Evolutionary conservation across 2,888 invertebrate genomes (phyloP), one percentile per base, ranked within the genome.

Genomic region (Aporophyla lueneburgensis): DNA sequence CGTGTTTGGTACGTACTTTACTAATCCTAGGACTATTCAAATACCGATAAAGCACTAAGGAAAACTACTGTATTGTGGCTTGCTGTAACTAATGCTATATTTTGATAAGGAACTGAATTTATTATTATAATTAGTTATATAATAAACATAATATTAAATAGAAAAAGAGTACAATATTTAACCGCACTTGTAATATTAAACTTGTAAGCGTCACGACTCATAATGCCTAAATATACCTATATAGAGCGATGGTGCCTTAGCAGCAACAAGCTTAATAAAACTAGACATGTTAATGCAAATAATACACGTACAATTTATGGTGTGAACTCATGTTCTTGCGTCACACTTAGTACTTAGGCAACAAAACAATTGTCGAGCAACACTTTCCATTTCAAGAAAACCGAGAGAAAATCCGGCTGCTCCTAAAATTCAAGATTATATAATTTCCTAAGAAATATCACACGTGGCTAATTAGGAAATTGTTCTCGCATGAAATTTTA

Each of bases 341-440:
- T 19, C 10, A n/a, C 56, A 51, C 59, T 65, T 46, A 63, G 33
- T 70, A 80, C 61, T 21, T 62, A 69, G 4, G 33, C 65, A 58
- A 54, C 10, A 59, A 63, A 70, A 74, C 71, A 72, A 71, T 81
- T 67, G 77, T 61, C 46, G 51, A 56, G 49, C 63, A 76, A 81
- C 81, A 90, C 91, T 91, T 91, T 91, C 89, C 71, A 84, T 88
- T 86, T 87, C 73, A 70, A 49, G 77, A 71, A 77, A 83, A 87
- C 62, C 53, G 54, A 83, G 83, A 73, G 82, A 88, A 86, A 87
- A 85, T 74, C 24, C 33, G 56, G 40, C 69, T 61, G 33, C 72
- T 53, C 63, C 51, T 59, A 78, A 83, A 73, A 77, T 51, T 43
- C 68, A 66, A 72, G 53, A 56, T 84, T 84, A 84, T 78, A 75